Conservation (phyloP, 2,113 vertebrate species). For the Australoheros scitulus region DNA sequence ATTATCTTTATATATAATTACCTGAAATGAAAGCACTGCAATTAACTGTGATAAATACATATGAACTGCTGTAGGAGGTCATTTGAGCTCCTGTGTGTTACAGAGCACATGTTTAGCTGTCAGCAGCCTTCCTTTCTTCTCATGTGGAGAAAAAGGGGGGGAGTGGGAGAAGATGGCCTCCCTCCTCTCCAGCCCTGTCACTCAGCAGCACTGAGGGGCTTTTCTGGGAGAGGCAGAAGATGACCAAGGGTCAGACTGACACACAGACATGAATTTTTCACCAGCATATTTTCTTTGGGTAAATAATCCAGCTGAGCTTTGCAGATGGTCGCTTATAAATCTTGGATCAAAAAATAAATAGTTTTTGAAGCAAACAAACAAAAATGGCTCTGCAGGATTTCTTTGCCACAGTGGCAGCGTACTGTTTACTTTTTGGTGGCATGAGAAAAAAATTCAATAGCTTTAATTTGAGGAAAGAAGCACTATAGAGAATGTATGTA, state of each 20-base stretch:
- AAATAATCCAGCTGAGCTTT: constrained; percentile 73
- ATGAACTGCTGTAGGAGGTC: background rate
- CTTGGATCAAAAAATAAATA: constrained; percentile 75
- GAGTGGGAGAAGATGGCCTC: constrained; percentile 22
- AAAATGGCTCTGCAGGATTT: background rate
- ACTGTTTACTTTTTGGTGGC: background rate
- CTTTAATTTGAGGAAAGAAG: background rate
- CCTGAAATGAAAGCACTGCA: background rate
- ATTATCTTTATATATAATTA: background rate
- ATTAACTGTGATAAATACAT: background rate
- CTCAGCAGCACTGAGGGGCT: constrained; percentile 64
- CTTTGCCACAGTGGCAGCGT: constrained; percentile 9
- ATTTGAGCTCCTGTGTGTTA: background rate
- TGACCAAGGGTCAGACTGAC: constrained; percentile 72
- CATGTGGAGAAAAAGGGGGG: constrained; percentile 39
- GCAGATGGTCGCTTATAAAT: constrained; percentile 74
- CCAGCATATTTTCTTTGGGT: constrained; percentile 75
- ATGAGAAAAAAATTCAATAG: background rate
- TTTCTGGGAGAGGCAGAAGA: constrained; percentile 62
- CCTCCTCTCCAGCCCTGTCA: constrained; percentile 64
- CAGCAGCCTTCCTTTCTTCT: constrained; percentile 29
- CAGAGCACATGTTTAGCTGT: background rate
- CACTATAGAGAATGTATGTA: background rate
- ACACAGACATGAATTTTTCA: constrained; percentile 77
- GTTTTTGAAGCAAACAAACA: background rate